Conservation (phyloP, 2,113 vertebrate species). For the Sula dactylatra region DNA sequence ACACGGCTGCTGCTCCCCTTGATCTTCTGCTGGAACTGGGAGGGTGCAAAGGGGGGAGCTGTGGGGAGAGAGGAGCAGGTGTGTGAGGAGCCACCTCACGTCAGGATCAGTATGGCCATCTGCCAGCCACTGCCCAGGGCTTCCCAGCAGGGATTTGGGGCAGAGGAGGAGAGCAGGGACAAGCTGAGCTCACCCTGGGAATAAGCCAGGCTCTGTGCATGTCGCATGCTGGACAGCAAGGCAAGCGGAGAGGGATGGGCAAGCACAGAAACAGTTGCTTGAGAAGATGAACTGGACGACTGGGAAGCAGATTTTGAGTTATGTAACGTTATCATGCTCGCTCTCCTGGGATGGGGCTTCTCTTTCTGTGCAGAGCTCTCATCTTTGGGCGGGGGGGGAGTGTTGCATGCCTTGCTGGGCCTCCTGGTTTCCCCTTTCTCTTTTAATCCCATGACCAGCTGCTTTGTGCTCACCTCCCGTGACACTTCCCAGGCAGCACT, state of each 20-base stretch:
- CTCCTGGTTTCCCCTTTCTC: neutral
- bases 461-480: neutral
- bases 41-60: neutral
- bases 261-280: neutral
- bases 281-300: neutral
- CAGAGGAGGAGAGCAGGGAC: neutral
- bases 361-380: neutral
- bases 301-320: neutral
- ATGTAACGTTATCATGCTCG: fast-evolving
- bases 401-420: neutral
- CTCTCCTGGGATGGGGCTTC: neutral
- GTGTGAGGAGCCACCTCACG: fast-evolving
- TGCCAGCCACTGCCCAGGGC: neutral
- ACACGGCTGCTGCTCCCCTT: neutral
- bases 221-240: neutral
- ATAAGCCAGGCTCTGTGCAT: neutral
- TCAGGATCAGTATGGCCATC: neutral
- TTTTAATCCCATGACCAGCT: neutral
- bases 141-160: neutral
- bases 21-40: neutral
- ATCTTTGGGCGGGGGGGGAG: neutral
- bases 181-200: neutral
- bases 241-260: neutral
- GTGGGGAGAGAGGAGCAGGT: neutral
- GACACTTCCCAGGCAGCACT: neutral